These are phyloP conservation scores for Orchestes rusci DNA, from an alignment of 2,888 invertebrate genomes.

Conservation along the genomic window DNA sequence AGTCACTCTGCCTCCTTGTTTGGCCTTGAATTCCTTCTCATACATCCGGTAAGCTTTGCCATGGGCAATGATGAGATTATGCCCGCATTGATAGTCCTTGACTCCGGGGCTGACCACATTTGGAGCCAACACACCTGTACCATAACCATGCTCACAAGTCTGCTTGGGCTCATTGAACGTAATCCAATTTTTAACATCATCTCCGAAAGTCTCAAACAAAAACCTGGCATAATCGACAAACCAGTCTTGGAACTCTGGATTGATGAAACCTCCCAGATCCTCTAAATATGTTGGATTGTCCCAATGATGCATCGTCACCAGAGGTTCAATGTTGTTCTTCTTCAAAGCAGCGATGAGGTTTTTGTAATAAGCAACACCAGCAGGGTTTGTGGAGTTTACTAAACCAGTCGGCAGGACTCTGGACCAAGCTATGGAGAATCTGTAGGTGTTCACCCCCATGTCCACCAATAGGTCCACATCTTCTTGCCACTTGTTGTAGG, in stretches of 20 bases:
- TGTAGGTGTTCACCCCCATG: conserved; percentile 49
- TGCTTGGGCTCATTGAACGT: conserved; percentile 48
- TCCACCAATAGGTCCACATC: conserved; percentile 50
- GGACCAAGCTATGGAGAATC: conserved; percentile 58
- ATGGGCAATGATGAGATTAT: conserved; percentile 58
- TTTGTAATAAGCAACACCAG: conserved; percentile 53
- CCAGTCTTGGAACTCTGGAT: conserved; percentile 43
- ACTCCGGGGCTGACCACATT: conserved; percentile 40
- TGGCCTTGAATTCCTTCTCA: conserved; percentile 47
- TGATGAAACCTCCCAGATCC: conserved; percentile 43
- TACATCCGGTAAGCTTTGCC: conserved; percentile 57
- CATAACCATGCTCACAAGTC: conserved; percentile 30
- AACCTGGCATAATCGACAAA: conserved; percentile 50
- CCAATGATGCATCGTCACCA: conserved; percentile 50
- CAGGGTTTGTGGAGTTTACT: conserved; percentile 39
- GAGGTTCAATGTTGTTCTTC: conserved; percentile 47
- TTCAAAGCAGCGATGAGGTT: conserved; percentile 51
- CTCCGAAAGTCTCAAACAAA: conserved; percentile 33
- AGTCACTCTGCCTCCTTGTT: conserved; percentile 26
- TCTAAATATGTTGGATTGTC: conserved; percentile 49
- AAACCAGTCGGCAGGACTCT: conserved; percentile 53
- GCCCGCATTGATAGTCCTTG: conserved; percentile 55
- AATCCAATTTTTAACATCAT: conserved; percentile 43
- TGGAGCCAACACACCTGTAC: conserved; percentile 32
- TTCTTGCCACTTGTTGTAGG: conserved; percentile 57